These are phyloP conservation scores for Siphonodentalium dalli DNA, from an alignment of 2,888 invertebrate genomes.

Conservation along the genomic window DNA sequence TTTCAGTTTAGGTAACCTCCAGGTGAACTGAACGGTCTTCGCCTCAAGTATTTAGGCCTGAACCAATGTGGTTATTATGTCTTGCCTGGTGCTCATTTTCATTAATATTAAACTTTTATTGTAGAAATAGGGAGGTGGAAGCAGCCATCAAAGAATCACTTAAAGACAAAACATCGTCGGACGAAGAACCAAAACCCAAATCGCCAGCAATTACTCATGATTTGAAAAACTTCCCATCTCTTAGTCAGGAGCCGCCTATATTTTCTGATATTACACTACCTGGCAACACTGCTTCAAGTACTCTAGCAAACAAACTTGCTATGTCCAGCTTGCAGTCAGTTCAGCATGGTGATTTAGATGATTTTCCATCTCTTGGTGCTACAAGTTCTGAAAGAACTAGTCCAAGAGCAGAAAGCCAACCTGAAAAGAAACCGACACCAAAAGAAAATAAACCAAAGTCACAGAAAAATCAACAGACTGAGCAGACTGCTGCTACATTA, in stretches of 20 bases:
- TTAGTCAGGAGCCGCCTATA: no score
- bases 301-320: conserved; percentile 61
- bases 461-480: conserved; percentile 22
- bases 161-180: no score
- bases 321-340: conserved; percentile 57
- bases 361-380: conserved; percentile 39
- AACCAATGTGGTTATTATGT: no score
- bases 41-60: no score
- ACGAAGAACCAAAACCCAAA: no score
- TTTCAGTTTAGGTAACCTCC: no score
- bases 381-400: conserved; percentile 6
- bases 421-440: not conserved
- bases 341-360: conserved; percentile 39
- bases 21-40: no score
- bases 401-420: not conserved
- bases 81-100: no score
- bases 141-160: no score
- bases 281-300: not conserved
- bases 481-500: conserved; percentile 14
- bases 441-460: conserved; percentile 9
- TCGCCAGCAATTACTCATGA: no score
- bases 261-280: not conserved
- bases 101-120: no score
- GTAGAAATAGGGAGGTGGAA: no score
- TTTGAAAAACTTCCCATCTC: conserved; percentile 35